A percentile compares a stretch with the other conserved stretches of the same genome.
phyloP scores from a whole-genome alignment of 2,888 invertebrate genomes.

The Ecliptopera silaceata region DNA sequence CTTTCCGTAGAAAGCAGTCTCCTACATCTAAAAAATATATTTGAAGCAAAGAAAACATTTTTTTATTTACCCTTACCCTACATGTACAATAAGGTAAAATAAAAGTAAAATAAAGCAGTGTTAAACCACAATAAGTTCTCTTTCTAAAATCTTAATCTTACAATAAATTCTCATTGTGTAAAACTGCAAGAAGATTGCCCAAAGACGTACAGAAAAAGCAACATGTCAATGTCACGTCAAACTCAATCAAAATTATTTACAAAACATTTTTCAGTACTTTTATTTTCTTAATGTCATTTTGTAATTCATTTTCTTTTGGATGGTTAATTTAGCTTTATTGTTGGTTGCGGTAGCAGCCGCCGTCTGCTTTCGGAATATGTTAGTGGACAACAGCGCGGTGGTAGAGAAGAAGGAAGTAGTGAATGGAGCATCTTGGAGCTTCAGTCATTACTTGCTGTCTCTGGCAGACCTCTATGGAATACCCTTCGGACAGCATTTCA shows the following conservation, averaged over 20 bases:
- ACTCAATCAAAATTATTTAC: conserved; percentile 28
- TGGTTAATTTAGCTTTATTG: conserved; percentile 44
- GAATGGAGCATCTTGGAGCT: conserved; percentile 39
- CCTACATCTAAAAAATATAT: too few species aligned
- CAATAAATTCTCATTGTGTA: not conserved
- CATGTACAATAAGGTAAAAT: too few species aligned
- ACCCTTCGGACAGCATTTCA: conserved; percentile 48
- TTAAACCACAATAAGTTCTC: conserved; percentile 14
- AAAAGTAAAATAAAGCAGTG: too few species aligned
- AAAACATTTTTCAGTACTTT: conserved; percentile 22
- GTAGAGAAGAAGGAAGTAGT: conserved; percentile 31
- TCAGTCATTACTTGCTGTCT: conserved; percentile 43
- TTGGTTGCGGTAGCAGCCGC: conserved; percentile 37
- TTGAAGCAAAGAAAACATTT: too few species aligned
- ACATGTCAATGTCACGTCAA: conserved; percentile 26
- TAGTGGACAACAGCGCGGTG: conserved; percentile 35
- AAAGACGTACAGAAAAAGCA: conserved; percentile 15
- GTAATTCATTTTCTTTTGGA: conserved; percentile 38
- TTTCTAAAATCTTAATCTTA: conserved; percentile 1
- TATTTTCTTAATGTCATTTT: conserved; percentile 26
- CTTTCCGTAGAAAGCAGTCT: too few species aligned
- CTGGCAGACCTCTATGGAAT: conserved; percentile 51
- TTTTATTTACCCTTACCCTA: too few species aligned
- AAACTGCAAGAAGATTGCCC: conserved; percentile 10
- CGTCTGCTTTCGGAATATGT: conserved; percentile 42